phyloP scores from a whole-genome alignment of 2,888 invertebrate species.

The Perizoma flavofasciatum region DNA sequence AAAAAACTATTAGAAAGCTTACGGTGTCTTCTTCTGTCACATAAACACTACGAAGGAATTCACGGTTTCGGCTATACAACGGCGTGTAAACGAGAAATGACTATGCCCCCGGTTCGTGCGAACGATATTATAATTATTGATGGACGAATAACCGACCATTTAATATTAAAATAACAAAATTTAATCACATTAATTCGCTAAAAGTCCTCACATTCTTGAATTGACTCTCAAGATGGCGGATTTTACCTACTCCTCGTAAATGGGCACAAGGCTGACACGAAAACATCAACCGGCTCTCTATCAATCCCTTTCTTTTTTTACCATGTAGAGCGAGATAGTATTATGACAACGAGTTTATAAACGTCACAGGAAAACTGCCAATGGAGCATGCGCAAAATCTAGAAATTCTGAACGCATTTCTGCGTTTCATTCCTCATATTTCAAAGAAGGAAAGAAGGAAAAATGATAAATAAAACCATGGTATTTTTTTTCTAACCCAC shows the following conservation, averaged over 20 bases:
- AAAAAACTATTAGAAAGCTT: slow-evolving; percentile 84
- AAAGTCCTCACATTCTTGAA: slow-evolving; percentile 85
- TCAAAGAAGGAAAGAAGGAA: too few relatives aligned
- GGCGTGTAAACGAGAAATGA: slow-evolving; percentile 59
- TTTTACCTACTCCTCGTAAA: slow-evolving; percentile 83
- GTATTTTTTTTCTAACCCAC: too few relatives aligned
- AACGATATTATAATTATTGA: slow-evolving; percentile 55
- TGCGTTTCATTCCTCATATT: slow-evolving; percentile 38
- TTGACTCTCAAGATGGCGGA: slow-evolving; percentile 87
- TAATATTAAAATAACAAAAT: slow-evolving; percentile 77
- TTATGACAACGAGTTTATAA: slow-evolving; percentile 67
- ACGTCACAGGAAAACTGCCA: slow-evolving; percentile 74
- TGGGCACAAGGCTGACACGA: slow-evolving; percentile 85
- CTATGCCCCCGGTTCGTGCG: slow-evolving; percentile 57
- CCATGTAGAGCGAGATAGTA: slow-evolving; percentile 68
- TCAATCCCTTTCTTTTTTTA: slow-evolving; percentile 74
- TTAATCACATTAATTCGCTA: slow-evolving; percentile 75
- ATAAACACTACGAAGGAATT: slow-evolving; percentile 82
- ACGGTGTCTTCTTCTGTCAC: slow-evolving; percentile 82
- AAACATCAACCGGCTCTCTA: slow-evolving; percentile 82
- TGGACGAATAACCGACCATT: slow-evolving; percentile 68
- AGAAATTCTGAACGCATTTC: slow-evolving; percentile 63
- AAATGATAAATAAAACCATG: too few relatives aligned
- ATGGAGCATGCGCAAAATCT: slow-evolving; percentile 74
- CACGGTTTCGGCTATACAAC: slow-evolving; percentile 66